phyloP scores from a whole-genome alignment of 2,113 vertebrate genomes.

The Poeciliopsis prolifica region DNA sequence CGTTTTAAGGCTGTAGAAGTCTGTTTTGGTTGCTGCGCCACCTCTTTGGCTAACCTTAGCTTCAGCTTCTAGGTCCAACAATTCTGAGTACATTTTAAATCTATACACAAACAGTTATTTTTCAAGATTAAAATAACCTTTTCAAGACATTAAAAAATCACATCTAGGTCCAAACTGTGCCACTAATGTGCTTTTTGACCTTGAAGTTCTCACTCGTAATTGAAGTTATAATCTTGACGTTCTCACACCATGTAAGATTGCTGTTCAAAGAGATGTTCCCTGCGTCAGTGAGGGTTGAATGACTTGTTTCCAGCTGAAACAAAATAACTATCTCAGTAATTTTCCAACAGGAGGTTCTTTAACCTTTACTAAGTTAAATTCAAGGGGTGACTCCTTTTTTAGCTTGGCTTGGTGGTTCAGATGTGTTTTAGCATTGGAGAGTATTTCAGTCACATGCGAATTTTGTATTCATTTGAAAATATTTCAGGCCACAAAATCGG shows the following conservation, averaged over 20 bases:
- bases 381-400: background rate
- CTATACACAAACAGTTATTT: no score
- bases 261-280: background rate
- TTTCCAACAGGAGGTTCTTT: background rate
- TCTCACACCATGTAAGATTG: background rate
- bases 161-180: no score
- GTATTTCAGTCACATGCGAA: no score
- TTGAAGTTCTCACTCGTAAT: background rate
- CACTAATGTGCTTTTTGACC: background rate
- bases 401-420: background rate
- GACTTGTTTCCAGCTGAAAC: background rate
- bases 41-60: no score
- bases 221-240: background rate
- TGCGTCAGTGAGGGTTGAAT: no score
- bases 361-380: background rate
- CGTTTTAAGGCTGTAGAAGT: no score
- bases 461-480: background rate
- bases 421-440: background rate
- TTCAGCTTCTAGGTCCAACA: no score
- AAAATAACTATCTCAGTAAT: background rate
- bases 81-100: no score
- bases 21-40: no score
- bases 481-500: background rate
- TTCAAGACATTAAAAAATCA: no score
- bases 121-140: no score